Evolutionary conservation across 2,113 vertebrate species (phyloP).

Genomic region (Promerops cafer): DNA sequence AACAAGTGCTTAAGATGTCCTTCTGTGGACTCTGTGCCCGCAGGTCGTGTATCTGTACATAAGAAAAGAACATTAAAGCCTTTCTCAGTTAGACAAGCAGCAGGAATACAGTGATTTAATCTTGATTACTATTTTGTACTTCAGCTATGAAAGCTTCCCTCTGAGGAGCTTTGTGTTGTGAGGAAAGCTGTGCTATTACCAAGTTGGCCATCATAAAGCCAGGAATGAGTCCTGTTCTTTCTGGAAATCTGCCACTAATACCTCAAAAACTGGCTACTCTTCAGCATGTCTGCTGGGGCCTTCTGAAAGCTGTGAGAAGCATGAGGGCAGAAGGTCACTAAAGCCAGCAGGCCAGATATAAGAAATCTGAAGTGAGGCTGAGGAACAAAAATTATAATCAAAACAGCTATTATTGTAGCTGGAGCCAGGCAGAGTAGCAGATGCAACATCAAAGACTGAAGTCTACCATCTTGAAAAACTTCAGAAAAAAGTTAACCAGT

Average conservation of each 20-base stretch:
- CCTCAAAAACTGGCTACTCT: not conserved
- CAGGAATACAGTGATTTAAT: not conserved
- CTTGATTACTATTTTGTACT: not conserved
- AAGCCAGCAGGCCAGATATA: not conserved
- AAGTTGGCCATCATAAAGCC: not conserved
- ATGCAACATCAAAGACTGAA: not conserved
- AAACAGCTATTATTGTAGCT: not conserved
- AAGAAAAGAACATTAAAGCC: not conserved
- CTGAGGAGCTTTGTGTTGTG: not conserved
- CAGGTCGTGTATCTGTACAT: not conserved
- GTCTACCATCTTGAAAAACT: not conserved
- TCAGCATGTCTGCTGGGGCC: not conserved
- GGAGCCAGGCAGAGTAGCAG: not conserved
- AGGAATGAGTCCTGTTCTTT: not conserved
- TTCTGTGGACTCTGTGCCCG: not conserved
- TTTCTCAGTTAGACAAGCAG: not conserved
- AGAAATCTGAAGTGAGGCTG: not conserved
- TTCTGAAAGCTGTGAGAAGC: not conserved
- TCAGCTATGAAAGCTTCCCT: not conserved
- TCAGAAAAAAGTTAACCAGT: not conserved
- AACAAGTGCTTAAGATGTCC: not conserved
- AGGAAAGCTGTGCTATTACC: not conserved
- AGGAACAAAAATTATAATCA: not conserved
- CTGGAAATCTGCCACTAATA: not conserved
- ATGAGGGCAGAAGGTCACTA: not conserved